Base-by-base conservation (phyloP, 2,113 vertebrate genomes). In the Butorides virescens region DNA sequence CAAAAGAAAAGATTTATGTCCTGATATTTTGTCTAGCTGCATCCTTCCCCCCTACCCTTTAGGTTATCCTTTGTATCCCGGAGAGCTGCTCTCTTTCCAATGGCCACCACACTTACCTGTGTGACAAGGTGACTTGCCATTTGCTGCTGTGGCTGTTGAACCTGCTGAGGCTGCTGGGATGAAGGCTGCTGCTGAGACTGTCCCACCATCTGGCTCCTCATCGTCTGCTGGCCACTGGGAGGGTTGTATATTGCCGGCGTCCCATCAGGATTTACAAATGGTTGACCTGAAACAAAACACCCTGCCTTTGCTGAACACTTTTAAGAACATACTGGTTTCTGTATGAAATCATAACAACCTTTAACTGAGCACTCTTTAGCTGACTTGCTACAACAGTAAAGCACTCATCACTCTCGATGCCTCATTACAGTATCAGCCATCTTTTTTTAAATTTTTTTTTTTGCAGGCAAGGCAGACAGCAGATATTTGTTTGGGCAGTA, bases 241-340 rank as follows among this genome's bases (percentile, higher is more conserved):
- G 99, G 99, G 90, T 99, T 99, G 98, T 99, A 99, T 95, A 99
- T 98, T 75, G 99, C 99, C 14, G 99, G 99, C 0, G 98, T 99
- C 42, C 99, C 99, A 44, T 99, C 99, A 9, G 99, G 99, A 96
- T 99, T 99, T 91, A 99, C 98, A 96, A 99, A 99, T 2, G 99
- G 99, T 94, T 99, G 99, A 78, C 99, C 99, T 99, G 93, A 90
- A 98, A 98, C 1, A 81, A 58, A 91, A 84, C 10, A 67, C 10
- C 26, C 53, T 13, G 52, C 46, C 76, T 62, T 70, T 68, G 47
- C n/a, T 78, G 32, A 85, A 61, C 8, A 6, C 16, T 36, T 55
- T 34, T 5, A 59, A 49, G 25, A 73, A 73, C 0, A 6, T 4
- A 44, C 14, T 27, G 13, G 36, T 65, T 67, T 23, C 59, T 53